These are phyloP conservation scores for Troides helena DNA, from an alignment of 2,888 invertebrate genomes.

Conservation along the genomic window DNA sequence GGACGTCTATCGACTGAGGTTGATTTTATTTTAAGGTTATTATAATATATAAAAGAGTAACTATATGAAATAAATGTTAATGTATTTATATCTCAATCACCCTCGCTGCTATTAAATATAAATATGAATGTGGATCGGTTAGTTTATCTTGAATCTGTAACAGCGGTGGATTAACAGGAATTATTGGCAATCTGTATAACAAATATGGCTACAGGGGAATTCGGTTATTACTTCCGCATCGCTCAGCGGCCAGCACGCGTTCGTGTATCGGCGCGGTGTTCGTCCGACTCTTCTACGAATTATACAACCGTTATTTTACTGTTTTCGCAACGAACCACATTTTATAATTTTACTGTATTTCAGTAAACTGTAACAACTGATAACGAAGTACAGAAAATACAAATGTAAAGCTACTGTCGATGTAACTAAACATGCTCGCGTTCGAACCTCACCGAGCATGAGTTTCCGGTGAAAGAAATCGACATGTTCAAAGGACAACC, in stretches of 20 bases:
- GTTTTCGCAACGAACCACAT: neutral
- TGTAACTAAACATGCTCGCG: too few species aligned
- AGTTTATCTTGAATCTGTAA: constrained; percentile 16
- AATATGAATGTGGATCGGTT: constrained; percentile 6
- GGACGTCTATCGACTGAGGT: too few species aligned
- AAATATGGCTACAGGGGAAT: constrained; percentile 26
- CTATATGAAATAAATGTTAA: too few species aligned
- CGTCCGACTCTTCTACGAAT: constrained; percentile 8
- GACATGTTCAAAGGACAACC: too few species aligned
- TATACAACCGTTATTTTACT: constrained; percentile 2
- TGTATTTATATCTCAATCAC: neutral
- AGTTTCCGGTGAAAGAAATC: too few species aligned
- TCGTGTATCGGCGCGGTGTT: neutral
- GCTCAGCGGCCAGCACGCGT: constrained; percentile 6
- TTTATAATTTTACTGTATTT: neutral
- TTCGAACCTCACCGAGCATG: too few species aligned
- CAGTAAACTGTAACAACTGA: too few species aligned
- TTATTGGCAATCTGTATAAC: constrained; percentile 28
- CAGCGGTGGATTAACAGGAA: constrained; percentile 17
- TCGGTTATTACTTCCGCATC: constrained; percentile 24
- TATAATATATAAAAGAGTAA: too few species aligned
- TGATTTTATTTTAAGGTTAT: too few species aligned
- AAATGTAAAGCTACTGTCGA: too few species aligned
- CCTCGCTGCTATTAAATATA: constrained; percentile 8
- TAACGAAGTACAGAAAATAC: too few species aligned